Evolutionary conservation across 2,797 vertebrate species (phyloP).

Genomic region (Lepilemur septentrionalis): DNA sequence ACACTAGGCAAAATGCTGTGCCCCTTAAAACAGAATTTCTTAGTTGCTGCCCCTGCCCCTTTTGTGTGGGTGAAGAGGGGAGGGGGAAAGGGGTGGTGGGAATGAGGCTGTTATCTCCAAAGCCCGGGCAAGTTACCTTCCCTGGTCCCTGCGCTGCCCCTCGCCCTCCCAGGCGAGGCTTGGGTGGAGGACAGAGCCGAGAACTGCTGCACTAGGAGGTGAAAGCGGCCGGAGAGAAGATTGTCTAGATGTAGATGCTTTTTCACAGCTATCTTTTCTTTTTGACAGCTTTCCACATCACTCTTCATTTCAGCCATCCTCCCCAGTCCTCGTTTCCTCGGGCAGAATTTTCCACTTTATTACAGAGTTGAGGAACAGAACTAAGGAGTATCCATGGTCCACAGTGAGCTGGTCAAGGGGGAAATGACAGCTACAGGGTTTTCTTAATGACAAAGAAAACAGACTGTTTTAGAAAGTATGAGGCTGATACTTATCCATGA

Average conservation of each 20-base stretch:
- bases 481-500: background rate
- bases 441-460: background rate
- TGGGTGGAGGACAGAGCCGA: background rate
- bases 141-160: no score
- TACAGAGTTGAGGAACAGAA: background rate
- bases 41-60: background rate
- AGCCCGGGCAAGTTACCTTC: background rate
- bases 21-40: background rate
- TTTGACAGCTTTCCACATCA: background rate
- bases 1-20: background rate
- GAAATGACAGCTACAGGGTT: no score
- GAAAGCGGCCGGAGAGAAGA: background rate
- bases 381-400: background rate
- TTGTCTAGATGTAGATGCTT: background rate
- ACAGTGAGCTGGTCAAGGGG: background rate
- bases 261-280: background rate
- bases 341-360: background rate
- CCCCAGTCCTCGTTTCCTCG: background rate
- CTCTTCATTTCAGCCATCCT: background rate
- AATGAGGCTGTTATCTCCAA: background rate
- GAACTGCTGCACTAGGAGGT: accelerated
- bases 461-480: background rate
- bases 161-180: background rate
- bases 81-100: background rate
- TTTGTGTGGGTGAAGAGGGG: background rate